Conservation (phyloP, 2,797 vertebrate genomes). For the Cetoscarus ocellatus region DNA sequence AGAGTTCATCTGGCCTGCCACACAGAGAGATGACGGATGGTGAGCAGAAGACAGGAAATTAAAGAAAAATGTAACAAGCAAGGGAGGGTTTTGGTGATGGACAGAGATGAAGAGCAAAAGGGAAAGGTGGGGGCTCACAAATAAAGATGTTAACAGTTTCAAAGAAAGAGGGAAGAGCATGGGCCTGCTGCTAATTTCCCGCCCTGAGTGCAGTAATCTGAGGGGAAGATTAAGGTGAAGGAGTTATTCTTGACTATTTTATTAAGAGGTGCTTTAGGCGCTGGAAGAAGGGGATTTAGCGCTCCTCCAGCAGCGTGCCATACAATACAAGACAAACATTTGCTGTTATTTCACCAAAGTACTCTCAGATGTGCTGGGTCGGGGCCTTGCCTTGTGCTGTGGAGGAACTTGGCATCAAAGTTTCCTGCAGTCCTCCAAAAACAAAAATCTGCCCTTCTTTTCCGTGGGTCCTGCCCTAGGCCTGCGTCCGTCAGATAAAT, state of each 20-base stretch:
- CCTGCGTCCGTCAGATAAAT: conserved; percentile 72
- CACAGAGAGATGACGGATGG: conserved; percentile 35
- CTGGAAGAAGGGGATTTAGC: conserved; percentile 87
- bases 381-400: conserved; percentile 67
- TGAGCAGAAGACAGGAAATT: conserved; percentile 26
- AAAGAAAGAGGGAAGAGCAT: conserved; percentile 55
- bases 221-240: conserved; percentile 87
- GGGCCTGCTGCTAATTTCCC: conserved; percentile 87
- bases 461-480: conserved; percentile 69
- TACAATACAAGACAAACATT: conserved; percentile 91
- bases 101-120: conserved; percentile 21
- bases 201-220: conserved; percentile 85
- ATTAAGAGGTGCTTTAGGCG: conserved; percentile 88
- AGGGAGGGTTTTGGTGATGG: conserved; percentile 23
- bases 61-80: conserved; percentile 27
- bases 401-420: conserved; percentile 84
- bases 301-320: conserved; percentile 88
- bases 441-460: conserved; percentile 73
- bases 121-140: conserved; percentile 14
- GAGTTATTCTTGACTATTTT: conserved; percentile 90
- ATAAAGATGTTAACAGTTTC: conserved; percentile 55
- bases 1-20: conserved; percentile 66
- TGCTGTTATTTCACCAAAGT: conserved; percentile 90
- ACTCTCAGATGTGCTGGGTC: conserved; percentile 86
- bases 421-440: conserved; percentile 71